Evolutionary conservation across 92 coral and sea anemone genomes (phyloP), one percentile per base, ranked within the genome.

Genomic region (Epizoanthus ramosus): DNA sequence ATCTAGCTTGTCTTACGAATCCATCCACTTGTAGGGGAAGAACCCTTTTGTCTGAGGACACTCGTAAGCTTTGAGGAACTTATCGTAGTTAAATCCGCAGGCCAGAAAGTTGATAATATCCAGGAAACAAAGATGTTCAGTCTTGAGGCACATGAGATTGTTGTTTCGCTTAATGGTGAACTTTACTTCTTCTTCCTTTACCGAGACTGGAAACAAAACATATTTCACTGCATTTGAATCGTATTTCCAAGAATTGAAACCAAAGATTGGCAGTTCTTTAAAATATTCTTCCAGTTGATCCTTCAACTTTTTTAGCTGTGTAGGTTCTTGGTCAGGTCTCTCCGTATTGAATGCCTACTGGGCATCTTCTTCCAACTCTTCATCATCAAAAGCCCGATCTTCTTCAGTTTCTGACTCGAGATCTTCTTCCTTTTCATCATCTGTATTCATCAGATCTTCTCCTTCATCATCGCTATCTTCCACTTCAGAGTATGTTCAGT

Each of bases 61-160:
- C 6, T 80, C 86, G 84, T 85, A 89, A n/a, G 92, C 86, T 65
- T 88, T 85, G 3, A 88, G 85, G 19, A 88, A 88, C 79, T 73
- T 67, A 71, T 63, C 80, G 73, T 88, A 88, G 35, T 68, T 84
- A 75, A 88, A 88, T 4, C 86, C 92, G 13, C 86, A 88, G 50
- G 92, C 86, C 61, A 89, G 79, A 66, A 84, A 89, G 86, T 85
- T 89, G 64, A 80, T 84, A n/a, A 88, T 58, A 41, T 89, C 92
- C 12, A 89, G 83, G 59, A 89, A 89, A 60, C 83, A 75, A 6
- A 89, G 81, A 43, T 89, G 80, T 17, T 67, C 70, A 0, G 87
- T 80, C 52, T 66, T 85, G 2, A 89, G 63, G 35, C 81, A 71
- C 85, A 86, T 82, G 66, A 73, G 65, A 52, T 86, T 85, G 75